Base-by-base conservation (phyloP, 1,140 invertebrate genomes). In the Papilio polyxenes region DNA sequence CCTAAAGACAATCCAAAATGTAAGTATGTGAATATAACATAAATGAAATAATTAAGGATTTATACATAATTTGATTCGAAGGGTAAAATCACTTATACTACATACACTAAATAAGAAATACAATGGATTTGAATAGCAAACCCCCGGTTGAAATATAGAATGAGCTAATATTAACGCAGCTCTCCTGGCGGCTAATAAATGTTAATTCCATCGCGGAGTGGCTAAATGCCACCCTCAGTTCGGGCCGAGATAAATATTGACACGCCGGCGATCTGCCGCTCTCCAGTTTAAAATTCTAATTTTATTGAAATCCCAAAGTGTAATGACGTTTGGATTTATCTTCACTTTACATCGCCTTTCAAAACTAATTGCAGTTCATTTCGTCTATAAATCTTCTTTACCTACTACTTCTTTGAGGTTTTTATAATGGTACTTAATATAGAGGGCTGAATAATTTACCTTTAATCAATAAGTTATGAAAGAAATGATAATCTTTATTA, bases 141-240 rank as follows among this genome's bases (percentile, higher is more conserved):
- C 65, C 83, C 83, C 62, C 78, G 82, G 81, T 81, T 82, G 78
- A 84, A 84, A 83, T 82, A 86, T 84, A 85, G 78, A 80, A 81
- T 76, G 80, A 81, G 84, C 85, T 87, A 86, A 89, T 89, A 89
- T 89, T 89, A 89, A 83, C 83, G 82, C 20, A 86, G 87, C 87
- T 82, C 88, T 89, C 74, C 31, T 81, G 40, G 76, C 81, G 76
- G 84, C 82, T 84, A 85, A 89, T 89, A 86, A 87, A 87, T 85
- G 85, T 84, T 85, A 88, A 88, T 89, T 88, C 85, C 82, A 87
- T 86, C 87, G 85, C 83, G 78, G 82, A 86, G 82, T 81, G 83
- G 82, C 83, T 87, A 87, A 87, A 87, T 87, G 87, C 85, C 82
- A 81, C 75, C 83, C 83, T 82, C 81, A 37, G 81, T 62, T 80